Conservation (phyloP, 1,140 invertebrate genomes). For the Rhyacophila brunnea region DNA sequence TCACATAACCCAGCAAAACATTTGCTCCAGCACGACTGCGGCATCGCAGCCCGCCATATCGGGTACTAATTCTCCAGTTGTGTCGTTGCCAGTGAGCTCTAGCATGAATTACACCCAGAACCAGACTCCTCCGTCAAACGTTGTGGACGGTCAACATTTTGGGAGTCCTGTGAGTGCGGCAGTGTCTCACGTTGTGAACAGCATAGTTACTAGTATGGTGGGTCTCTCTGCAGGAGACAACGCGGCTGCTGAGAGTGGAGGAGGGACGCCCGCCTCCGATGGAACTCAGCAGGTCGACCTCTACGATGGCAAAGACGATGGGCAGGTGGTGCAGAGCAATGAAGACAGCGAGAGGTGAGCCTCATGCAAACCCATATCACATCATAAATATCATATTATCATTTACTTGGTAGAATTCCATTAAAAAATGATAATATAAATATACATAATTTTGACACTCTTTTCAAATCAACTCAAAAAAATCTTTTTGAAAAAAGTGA, state of each 20-base stretch:
- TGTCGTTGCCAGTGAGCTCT: slow-evolving; percentile 51
- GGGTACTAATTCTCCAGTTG: slow-evolving; percentile 53
- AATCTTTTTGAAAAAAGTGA: no score
- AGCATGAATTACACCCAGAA: slow-evolving; percentile 45
- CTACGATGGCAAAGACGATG: slow-evolving; percentile 49
- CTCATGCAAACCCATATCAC: no score
- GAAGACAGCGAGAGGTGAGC: slow-evolving; percentile 68
- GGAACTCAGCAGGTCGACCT: slow-evolving; percentile 43
- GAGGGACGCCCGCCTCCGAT: slow-evolving; percentile 40
- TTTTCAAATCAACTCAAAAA: no score
- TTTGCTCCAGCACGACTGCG: slow-evolving; percentile 36
- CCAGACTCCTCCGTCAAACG: slow-evolving; percentile 38
- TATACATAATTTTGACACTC: no score
- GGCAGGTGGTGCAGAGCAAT: slow-evolving; percentile 45
- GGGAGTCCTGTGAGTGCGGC: slow-evolving; percentile 54
- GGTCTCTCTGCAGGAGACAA: slow-evolving; percentile 50
- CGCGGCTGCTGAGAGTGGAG: slow-evolving; percentile 43
- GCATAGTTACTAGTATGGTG: slow-evolving; percentile 49
- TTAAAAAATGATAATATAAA: no score
- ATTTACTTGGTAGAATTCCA: no score
- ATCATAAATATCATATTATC: no score
- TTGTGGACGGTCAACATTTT: slow-evolving; percentile 48
- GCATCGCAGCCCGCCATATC: slow-evolving; percentile 36
- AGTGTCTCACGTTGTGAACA: slow-evolving; percentile 51
- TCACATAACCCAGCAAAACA: slow-evolving; percentile 41